phyloP scores from a whole-genome alignment of 2,113 vertebrate genomes.

The Chrysochloris asiatica region DNA sequence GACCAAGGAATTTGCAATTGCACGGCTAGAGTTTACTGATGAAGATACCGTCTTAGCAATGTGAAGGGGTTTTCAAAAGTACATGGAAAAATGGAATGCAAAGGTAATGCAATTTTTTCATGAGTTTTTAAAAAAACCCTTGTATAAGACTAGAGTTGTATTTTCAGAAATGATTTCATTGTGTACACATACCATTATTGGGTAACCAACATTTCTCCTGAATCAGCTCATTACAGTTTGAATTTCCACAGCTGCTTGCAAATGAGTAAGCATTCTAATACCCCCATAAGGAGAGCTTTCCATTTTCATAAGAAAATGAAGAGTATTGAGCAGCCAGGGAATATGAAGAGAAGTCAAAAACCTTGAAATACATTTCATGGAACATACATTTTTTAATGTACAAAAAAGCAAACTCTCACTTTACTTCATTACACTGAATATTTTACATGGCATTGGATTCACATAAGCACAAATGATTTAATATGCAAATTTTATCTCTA shows the following conservation, averaged over 20 bases:
- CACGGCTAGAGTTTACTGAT: neutral
- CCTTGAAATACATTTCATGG: neutral
- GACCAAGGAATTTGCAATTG: neutral
- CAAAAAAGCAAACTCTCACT: neutral
- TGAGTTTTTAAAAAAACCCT: too few species aligned
- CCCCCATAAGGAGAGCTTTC: neutral
- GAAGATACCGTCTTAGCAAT: neutral
- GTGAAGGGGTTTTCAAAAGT: too few species aligned
- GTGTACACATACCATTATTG: neutral
- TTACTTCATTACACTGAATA: neutral
- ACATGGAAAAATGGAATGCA: too few species aligned
- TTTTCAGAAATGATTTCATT: neutral
- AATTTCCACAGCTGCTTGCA: neutral
- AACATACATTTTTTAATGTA: neutral
- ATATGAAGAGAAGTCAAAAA: constrained; percentile 36
- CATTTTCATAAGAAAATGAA: constrained; percentile 25
- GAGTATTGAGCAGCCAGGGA: constrained; percentile 23
- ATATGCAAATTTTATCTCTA: constrained; percentile 20
- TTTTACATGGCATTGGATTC: constrained; percentile 43
- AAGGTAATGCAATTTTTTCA: too few species aligned
- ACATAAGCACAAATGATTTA: constrained; percentile 6
- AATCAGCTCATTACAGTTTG: neutral
- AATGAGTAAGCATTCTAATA: constrained; percentile 12
- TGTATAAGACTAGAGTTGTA: neutral
- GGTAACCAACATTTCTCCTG: constrained; percentile 17